Conservation (phyloP, 2,113 vertebrate genomes). For the Uria aalge region DNA sequence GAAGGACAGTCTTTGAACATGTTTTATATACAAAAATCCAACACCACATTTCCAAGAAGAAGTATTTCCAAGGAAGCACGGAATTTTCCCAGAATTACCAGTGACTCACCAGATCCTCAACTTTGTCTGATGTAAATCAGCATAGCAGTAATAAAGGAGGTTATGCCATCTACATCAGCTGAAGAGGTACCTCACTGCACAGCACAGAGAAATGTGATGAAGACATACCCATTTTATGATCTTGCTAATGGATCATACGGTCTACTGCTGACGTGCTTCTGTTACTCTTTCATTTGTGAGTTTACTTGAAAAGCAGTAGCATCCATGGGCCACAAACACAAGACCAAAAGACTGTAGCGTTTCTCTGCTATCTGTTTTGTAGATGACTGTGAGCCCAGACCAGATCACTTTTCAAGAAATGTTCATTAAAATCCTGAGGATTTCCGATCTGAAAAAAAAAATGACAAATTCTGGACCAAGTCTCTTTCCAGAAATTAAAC, state of each 20-base stretch:
- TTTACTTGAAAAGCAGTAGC: not conserved
- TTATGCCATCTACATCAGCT: not conserved
- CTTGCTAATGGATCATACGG: not conserved
- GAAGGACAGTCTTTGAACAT: not conserved
- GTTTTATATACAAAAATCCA: not conserved
- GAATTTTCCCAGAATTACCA: not conserved
- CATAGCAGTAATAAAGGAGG: not conserved
- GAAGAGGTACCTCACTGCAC: not conserved
- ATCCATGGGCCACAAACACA: not conserved
- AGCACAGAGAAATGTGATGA: not conserved
- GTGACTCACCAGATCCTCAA: not conserved
- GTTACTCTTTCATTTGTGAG: not conserved
- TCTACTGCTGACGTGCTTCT: not conserved
- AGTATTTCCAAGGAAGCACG: not conserved
- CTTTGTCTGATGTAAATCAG: not conserved
- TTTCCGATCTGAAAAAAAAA: not conserved
- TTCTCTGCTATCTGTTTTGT: not conserved
- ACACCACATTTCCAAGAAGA: not conserved
- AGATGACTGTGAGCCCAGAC: not conserved
- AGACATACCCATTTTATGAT: not conserved
- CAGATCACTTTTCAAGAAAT: not conserved
- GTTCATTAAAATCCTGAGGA: not conserved
- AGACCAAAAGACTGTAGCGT: not conserved
- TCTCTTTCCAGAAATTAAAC: not conserved
- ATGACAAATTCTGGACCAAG: not conserved